These are phyloP conservation scores for Prostheceraeus crozeri DNA, from an alignment of 2,888 invertebrate genomes.

Conservation along the genomic window DNA sequence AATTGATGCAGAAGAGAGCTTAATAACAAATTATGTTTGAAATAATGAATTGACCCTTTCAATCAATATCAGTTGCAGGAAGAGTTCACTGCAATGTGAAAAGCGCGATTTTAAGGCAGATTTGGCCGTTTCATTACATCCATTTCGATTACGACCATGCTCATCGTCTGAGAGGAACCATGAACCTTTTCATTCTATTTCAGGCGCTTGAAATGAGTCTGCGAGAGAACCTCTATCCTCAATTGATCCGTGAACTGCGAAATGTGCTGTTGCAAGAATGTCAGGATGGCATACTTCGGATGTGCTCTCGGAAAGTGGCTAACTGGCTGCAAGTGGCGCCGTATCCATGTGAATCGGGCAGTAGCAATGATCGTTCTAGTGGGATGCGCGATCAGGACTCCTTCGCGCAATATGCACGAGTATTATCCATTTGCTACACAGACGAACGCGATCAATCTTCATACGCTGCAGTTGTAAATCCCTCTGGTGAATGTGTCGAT, in stretches of 20 bases:
- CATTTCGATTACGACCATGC: too few species aligned
- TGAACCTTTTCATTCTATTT: too few species aligned
- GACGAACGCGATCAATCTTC: conserved; percentile 62
- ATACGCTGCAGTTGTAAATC: conserved; percentile 76
- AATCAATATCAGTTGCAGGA: too few species aligned
- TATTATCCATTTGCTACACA: conserved; percentile 73
- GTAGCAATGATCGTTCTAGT: conserved; percentile 65
- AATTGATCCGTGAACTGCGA: conserved; percentile 75
- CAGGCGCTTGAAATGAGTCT: conserved; percentile 81
- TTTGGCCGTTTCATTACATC: too few species aligned
- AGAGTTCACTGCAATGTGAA: too few species aligned
- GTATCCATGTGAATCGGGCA: conserved; percentile 69
- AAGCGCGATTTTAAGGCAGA: too few species aligned
- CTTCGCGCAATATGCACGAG: conserved; percentile 61
- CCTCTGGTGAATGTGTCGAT: conserved; percentile 84
- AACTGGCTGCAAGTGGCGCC: conserved; percentile 86
- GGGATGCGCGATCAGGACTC: conserved; percentile 62
- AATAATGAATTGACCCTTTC: too few species aligned
- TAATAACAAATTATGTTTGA: too few species aligned
- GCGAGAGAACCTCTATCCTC: conserved; percentile 77
- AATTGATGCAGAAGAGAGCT: too few species aligned
- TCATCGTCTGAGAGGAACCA: too few species aligned
- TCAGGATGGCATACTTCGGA: conserved; percentile 60
- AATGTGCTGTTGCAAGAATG: conserved; percentile 73
- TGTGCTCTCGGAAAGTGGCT: conserved; percentile 75